These are phyloP conservation scores for Sprattus sprattus DNA, from an alignment of 2,113 vertebrate genomes.

Conservation along the genomic window DNA sequence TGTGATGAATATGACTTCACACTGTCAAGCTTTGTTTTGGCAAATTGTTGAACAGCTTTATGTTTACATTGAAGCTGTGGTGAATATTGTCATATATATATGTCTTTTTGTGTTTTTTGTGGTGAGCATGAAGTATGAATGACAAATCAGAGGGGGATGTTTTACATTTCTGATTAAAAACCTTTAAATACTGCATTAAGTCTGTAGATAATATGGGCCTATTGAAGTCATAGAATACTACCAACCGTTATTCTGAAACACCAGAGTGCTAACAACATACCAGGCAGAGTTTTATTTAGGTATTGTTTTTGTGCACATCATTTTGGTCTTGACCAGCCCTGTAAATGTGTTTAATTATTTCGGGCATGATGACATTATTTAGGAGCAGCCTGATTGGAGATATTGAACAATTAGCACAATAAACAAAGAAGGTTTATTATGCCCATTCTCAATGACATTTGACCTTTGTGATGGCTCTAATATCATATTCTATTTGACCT, in stretches of 20 bases:
- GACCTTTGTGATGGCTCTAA: too few species aligned
- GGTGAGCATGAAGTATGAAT: constrained; percentile 26
- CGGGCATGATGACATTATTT: too few species aligned
- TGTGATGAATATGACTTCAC: constrained; percentile 32
- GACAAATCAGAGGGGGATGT: background rate
- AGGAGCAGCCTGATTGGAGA: too few species aligned
- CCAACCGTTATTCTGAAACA: background rate
- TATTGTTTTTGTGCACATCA: too few species aligned
- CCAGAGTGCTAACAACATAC: background rate
- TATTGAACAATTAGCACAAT: too few species aligned
- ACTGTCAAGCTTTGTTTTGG: constrained; percentile 17
- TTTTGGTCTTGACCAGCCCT: too few species aligned
- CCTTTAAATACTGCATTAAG: background rate
- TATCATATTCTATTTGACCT: too few species aligned
- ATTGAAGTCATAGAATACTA: background rate
- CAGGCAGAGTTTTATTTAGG: too few species aligned
- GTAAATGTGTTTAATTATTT: too few species aligned
- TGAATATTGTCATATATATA: background rate
- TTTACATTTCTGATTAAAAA: background rate
- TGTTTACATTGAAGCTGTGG: constrained; percentile 1
- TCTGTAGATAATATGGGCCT: background rate
- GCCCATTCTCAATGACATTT: too few species aligned
- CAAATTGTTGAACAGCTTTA: constrained; percentile 27
- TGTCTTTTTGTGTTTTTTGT: background rate
- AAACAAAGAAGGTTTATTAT: too few species aligned